phyloP scores from a whole-genome alignment of 2,888 invertebrate species.

The Epistrophe grossulariae region DNA sequence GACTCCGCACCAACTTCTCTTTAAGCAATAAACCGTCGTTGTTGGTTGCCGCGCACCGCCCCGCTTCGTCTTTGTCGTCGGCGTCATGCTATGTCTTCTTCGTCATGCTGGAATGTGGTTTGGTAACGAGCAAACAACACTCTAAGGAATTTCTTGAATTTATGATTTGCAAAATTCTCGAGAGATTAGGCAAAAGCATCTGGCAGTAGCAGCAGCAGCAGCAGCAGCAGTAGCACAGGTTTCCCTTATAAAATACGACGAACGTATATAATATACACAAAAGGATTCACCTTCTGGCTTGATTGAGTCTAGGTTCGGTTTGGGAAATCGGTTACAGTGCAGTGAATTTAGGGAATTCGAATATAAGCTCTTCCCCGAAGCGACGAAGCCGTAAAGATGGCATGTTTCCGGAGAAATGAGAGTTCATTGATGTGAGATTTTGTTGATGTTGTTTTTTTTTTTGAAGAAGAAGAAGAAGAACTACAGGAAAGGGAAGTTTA shows the following conservation, averaged over 20 bases:
- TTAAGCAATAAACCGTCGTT: not conserved
- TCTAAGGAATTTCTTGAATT: slow-evolving; percentile 69
- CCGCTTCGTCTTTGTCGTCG: not conserved
- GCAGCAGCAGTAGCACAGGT: slow-evolving; percentile 8
- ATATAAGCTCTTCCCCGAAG: not conserved
- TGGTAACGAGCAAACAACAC: slow-evolving; percentile 64
- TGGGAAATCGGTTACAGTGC: slow-evolving; percentile 67
- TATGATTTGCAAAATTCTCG: slow-evolving; percentile 61
- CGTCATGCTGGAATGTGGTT: slow-evolving; percentile 54
- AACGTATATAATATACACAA: not conserved
- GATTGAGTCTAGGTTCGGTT: slow-evolving; percentile 47
- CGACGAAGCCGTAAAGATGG: slow-evolving; percentile 48
- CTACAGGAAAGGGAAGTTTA: slow-evolving; percentile 34
- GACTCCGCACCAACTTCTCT: not conserved
- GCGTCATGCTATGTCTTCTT: slow-evolving; percentile 23
- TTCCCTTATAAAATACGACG: slow-evolving; percentile 23
- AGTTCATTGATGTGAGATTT: slow-evolving; percentile 6
- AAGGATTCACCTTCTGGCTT: slow-evolving; percentile 43
- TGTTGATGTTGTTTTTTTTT: not conserved
- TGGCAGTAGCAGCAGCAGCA: too few species aligned
- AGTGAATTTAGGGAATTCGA: slow-evolving; percentile 68
- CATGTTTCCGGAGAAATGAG: slow-evolving; percentile 58
- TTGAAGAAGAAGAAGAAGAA: too few species aligned
- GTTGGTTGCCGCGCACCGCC: too few species aligned
- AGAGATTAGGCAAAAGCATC: slow-evolving; percentile 39